Percentiles rank a stretch among this genome's conserved stretches.
Conservation (phyloP, 2,888 invertebrate genomes). For the Athetis lepigone region DNA sequence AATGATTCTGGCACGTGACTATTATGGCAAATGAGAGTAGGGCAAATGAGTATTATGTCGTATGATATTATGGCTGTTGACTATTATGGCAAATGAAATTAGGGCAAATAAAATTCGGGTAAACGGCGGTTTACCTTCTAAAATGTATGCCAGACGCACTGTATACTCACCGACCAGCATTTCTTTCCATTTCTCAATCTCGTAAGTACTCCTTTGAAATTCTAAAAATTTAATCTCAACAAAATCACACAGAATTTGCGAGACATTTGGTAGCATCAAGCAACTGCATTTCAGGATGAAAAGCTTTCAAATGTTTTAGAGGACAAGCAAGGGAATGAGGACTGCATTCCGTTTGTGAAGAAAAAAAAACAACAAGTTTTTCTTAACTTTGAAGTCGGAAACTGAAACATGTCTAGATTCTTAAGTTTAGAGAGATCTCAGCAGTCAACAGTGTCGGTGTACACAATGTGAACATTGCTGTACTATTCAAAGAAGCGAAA, state of each 20-base stretch:
- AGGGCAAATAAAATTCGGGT: too few species aligned
- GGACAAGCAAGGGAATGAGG: constrained; percentile 43
- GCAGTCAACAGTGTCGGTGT: constrained; percentile 30
- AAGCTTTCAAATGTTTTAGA: constrained; percentile 38
- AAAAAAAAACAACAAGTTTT: constrained; percentile 34
- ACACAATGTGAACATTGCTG: constrained; percentile 49
- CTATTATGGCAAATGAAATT: too few species aligned
- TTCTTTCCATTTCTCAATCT: constrained; percentile 15
- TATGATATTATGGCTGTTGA: too few species aligned
- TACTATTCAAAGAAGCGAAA: constrained; percentile 47
- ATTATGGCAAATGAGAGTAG: too few species aligned
- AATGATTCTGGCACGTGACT: too few species aligned
- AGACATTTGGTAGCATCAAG: constrained; percentile 16
- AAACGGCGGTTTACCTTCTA: too few species aligned
- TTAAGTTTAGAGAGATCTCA: constrained; percentile 49
- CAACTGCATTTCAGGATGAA: constrained; percentile 32
- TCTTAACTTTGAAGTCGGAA: constrained; percentile 50
- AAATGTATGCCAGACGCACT: constrained; percentile 12
- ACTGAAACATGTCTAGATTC: constrained; percentile 40
- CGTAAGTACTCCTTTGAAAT: constrained; percentile 40
- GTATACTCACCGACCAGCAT: constrained; percentile 17
- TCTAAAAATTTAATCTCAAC: constrained; percentile 33
- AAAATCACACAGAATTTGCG: constrained; percentile 8
- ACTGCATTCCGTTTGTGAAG: constrained; percentile 30
- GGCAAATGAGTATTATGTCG: too few species aligned